These are phyloP conservation scores for Sebastes ruberrimus DNA, from an alignment of 2,797 vertebrate genomes.

Conservation along the genomic window DNA sequence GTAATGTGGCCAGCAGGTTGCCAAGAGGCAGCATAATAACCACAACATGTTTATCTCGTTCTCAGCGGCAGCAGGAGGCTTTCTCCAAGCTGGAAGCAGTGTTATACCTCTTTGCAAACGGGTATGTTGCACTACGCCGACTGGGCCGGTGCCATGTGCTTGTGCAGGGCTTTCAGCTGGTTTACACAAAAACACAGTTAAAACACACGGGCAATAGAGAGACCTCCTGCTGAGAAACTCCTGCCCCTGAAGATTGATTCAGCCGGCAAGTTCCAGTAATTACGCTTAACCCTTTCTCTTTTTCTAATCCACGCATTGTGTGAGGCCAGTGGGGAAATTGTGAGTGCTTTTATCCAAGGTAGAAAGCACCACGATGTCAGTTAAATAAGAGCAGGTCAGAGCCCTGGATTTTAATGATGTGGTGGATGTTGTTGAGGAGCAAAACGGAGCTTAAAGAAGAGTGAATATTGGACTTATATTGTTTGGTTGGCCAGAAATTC, in stretches of 20 bases:
- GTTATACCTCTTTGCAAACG: neutral
- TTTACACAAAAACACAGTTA: constrained; percentile 2
- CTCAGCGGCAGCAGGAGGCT: neutral
- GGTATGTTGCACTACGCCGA: neutral
- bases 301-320: neutral
- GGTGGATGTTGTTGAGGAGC: neutral
- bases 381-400: neutral
- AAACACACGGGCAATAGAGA: neutral
- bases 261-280: neutral
- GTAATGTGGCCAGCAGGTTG: constrained; percentile 18
- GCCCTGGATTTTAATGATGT: neutral
- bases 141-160: neutral
- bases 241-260: constrained; percentile 3
- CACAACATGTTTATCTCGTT: constrained; percentile 26
- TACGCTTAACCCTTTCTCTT: neutral
- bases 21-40: constrained; percentile 3
- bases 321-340: neutral
- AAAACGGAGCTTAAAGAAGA: neutral
- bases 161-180: neutral
- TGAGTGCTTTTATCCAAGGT: neutral
- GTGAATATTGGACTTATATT: neutral
- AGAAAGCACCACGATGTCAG: neutral
- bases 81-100: neutral
- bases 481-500: neutral
- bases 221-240: constrained; percentile 17